These are phyloP conservation scores for Tetragonisca angustula DNA, from an alignment of 2,888 invertebrate genomes.

Conservation along the genomic window DNA sequence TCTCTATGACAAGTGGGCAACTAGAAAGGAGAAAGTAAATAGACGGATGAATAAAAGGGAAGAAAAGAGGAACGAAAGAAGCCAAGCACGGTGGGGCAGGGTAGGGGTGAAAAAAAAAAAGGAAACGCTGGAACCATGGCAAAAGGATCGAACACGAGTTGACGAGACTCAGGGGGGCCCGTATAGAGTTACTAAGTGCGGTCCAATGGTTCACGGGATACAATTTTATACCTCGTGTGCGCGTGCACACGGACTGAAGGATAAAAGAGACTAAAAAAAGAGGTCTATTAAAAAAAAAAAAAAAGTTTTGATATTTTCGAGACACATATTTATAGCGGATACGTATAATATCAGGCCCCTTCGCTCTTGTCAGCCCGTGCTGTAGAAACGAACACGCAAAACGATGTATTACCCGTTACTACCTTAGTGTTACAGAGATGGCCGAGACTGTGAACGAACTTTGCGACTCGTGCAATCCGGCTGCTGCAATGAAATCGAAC, in stretches of 20 bases:
- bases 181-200: slow-evolving; percentile 73
- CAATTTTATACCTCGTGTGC: slow-evolving; percentile 80
- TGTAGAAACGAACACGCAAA: background rate
- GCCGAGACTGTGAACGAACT: background rate
- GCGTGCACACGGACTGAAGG: slow-evolving; percentile 58
- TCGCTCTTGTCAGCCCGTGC: slow-evolving; percentile 69
- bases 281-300: slow-evolving; percentile 61
- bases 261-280: slow-evolving; percentile 63
- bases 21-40: background rate
- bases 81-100: background rate
- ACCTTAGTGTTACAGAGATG: background rate
- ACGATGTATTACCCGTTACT: background rate
- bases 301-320: slow-evolving; percentile 78
- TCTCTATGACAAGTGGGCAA: background rate
- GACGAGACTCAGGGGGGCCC: slow-evolving; percentile 64
- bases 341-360: slow-evolving; percentile 78
- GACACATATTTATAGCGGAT: slow-evolving; percentile 79
- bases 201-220: slow-evolving; percentile 83
- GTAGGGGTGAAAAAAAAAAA: too few relatives aligned
- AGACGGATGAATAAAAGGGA: background rate
- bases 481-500: slow-evolving; percentile 33
- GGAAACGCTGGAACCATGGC: slow-evolving; percentile 2
- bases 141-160: slow-evolving; percentile 38
- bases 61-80: background rate
- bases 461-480: slow-evolving; percentile 9